Evolutionary conservation across 2,113 vertebrate genomes (phyloP), one percentile per base, ranked within the genome.

Genomic region (Heterotilapia buettikoferi): DNA sequence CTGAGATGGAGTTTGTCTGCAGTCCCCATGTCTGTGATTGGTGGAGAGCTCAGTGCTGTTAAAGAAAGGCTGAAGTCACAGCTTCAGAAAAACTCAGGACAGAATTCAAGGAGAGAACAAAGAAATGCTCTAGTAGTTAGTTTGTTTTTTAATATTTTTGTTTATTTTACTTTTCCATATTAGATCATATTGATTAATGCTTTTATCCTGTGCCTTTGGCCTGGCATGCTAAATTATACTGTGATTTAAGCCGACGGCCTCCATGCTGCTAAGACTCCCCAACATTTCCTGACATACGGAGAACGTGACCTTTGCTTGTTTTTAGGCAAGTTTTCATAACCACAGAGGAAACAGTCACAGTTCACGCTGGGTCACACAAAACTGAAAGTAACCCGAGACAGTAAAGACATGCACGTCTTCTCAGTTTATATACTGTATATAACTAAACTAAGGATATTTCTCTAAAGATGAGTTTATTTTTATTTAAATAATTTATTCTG

Each of bases 21-120:
- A 59, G 56, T 59, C 56, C 56, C 14, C 7, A 31, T 63, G 59
- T 63, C 59, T 36, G 31, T 63, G 59, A 19, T 12, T 36, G 31
- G 31, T 63, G 29, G 57, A 33, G 57, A 63, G 59, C 59, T 36
- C 59, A 19, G 59, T 0, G 6, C 16, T 36, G 59, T 1, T 63
- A 63, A 2, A 33, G 29, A 19, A 63, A 11, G 53, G n/a, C 52
- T 50, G 47, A 18, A 29, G 24, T 0, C 4, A 19, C 24, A 0
- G 14, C 0, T 59, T 59, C 57, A 31, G 57, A 59, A 31, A 59
- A 31, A 2, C 57, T 31, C 57, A 3, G 56, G 56, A 14, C 24
- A 57, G 56, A 59, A 31, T 31, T 59, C 5, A 61, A 61, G 26
- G 7, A 57, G 7, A 57, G 13, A 2, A 59, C 24, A 1, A 59